Evolutionary conservation across 2,113 vertebrate genomes (phyloP), one percentile per base, ranked within the genome.

Genomic region (Noctilio leporinus): DNA sequence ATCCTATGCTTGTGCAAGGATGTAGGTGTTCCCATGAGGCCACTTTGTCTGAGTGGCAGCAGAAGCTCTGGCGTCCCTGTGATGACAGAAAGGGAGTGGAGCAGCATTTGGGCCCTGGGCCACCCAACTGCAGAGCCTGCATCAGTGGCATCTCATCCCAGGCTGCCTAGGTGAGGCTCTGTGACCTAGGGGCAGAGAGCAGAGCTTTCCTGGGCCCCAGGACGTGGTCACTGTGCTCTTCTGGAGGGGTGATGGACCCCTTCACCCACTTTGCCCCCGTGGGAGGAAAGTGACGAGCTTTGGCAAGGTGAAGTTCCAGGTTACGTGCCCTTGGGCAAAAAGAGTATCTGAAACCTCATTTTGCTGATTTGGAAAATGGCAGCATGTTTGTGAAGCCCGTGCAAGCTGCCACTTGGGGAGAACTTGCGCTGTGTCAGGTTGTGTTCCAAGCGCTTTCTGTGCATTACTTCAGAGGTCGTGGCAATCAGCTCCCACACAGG

Each of bases 1-100:
- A 51, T 15, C 20, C 59, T 7, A 57, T 0, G 7, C 28, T 3
- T 0, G 0, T 33, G 16, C 26, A 19, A 5, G 22, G 17, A 81
- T 20, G 51, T 22, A 9, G 67, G 35, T 89, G 28, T 55, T 33
- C 5, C 14, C 12, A 1, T 0, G 19, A 80, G 30, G 40, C 80
- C 53, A 81, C 89, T 90, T 57, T 40, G 45, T 22, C 40, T 20
- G 70, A 38, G 45, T 20, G 59, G 62, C 80, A 75, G 85, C 86
- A 49, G 75, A 84, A 70, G 57, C 22, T n/a, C 40, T 7, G 17
- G 11, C 51, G 33, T 17, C 2, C 4, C 4, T 3, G 19, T 12
- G 65, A 14, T 12, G 65, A 14, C 15, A 73, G 47, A 30, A 22
- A 45, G 30, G 3, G 16, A 49, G 9, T 16, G 38, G 3, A 47